These are phyloP conservation scores for Dasyurus viverrinus DNA, from an alignment of 2,113 vertebrate species.

Conservation along the genomic window DNA sequence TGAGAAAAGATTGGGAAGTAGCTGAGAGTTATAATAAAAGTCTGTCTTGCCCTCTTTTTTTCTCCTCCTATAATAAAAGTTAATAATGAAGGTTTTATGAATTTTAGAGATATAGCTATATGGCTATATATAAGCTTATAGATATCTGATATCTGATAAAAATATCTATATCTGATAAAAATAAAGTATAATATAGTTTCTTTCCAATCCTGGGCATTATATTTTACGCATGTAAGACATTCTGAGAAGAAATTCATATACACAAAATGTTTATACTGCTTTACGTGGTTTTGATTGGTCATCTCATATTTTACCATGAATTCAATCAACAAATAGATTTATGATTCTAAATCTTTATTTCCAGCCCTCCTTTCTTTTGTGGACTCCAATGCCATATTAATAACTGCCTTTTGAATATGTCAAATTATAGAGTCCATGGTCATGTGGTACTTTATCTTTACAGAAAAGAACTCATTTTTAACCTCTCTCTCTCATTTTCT, in stretches of 20 bases:
- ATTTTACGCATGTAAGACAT: neutral
- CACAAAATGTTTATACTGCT: neutral
- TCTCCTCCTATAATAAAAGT: neutral
- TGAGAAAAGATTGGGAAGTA: constrained; percentile 9
- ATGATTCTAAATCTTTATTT: neutral
- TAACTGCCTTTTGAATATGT: neutral
- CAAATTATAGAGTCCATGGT: neutral
- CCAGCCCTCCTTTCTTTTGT: neutral
- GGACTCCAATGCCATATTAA: neutral
- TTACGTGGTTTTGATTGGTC: neutral
- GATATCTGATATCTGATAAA: neutral
- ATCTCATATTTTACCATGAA: neutral
- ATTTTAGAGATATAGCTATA: neutral
- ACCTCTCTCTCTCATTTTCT: rapidly evolving
- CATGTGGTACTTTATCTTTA: neutral
- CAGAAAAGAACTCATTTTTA: neutral
- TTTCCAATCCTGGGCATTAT: neutral
- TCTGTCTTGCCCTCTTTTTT: neutral
- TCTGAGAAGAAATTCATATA: neutral
- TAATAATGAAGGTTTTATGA: neutral
- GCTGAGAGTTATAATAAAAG: neutral
- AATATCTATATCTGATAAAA: neutral
- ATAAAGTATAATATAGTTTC: neutral
- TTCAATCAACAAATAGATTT: neutral
- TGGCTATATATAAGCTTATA: neutral